Base-by-base conservation (phyloP, 1,140 invertebrate species). In the Drosophila bipectinata region DNA sequence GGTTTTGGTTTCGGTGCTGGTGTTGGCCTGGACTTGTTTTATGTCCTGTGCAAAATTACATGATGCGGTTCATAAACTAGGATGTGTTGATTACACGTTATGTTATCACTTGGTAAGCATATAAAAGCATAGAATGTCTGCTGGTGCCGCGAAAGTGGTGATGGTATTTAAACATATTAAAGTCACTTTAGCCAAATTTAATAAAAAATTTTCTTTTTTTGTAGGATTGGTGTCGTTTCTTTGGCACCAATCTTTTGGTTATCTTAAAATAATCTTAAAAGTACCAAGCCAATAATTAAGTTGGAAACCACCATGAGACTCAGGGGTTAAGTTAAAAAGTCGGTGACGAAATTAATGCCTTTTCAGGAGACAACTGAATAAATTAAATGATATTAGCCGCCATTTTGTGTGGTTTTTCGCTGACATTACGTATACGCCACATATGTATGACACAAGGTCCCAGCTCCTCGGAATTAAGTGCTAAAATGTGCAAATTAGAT, bases 401-500 rank as follows among this genome's bases (percentile, higher is more conserved):
- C 66, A 80, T 72, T 78, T 77, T 77, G 77, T 58, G 59, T 45
- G 48, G 57, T 28, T 54, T 69, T 62, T 58, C 41, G 56, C 44
- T 51, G 32, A 56, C 39, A 54, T 67, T 64, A 56, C 68, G 60
- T 52, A 64, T 77, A 79, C 69, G 66, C 66, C 44, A 45, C 53
- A 59, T 78, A 51, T 37, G 34, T 10, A 37, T 60, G 56, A 51
- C 45, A 9, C 15, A n/a, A 51, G 58, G 71, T 63, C 77, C 4
- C 41, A 78, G 66, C 45, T 30, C 53, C 52, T 71, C 64, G 24
- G 44, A 78, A 77, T 64, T 61, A 58, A 79, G 68, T 82, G 64
- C 72, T 48, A 79, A 80, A 80, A 71, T 82, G 77, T 80, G 58
- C 57, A 80, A 80, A 82, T 82, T 80, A 80, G 74, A 80, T 82